Conservation (phyloP, 2,888 invertebrate species). For the Athalia rosae region DNA sequence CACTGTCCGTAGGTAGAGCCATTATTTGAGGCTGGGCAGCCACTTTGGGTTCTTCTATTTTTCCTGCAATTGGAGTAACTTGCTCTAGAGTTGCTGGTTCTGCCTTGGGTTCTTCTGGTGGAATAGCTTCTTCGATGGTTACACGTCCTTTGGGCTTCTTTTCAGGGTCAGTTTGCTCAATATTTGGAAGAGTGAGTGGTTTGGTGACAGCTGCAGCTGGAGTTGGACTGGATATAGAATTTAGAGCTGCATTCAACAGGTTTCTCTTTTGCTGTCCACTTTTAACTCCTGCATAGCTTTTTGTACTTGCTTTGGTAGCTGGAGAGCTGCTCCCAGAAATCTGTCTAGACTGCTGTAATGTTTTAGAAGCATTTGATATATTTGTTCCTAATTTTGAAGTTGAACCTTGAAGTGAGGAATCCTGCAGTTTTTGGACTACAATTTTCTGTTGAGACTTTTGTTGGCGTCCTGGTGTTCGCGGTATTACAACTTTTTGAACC, state of each 20-base stretch:
- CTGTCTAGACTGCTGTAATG: conserved; percentile 48
- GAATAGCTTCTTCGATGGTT: conserved; percentile 50
- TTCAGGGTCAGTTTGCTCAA: conserved; percentile 58
- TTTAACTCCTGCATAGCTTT: conserved; percentile 44
- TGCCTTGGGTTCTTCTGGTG: conserved; percentile 52
- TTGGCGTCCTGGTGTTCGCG: conserved; percentile 56
- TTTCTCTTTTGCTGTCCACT: conserved; percentile 56
- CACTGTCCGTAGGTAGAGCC: conserved; percentile 84
- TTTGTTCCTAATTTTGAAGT: conserved; percentile 44
- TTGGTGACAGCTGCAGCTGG: conserved; percentile 29
- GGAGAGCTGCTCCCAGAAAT: conserved; percentile 32
- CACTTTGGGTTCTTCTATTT: conserved; percentile 61
- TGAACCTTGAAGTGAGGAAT: conserved; percentile 37
- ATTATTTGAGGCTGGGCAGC: conserved; percentile 79
- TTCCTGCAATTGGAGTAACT: conserved; percentile 54
- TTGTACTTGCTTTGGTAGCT: conserved; percentile 45
- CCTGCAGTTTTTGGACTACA: conserved; percentile 49
- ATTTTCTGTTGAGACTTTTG: conserved; percentile 62
- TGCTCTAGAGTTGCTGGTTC: conserved; percentile 44
- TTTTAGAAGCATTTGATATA: conserved; percentile 45
- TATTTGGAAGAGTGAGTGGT: conserved; percentile 54
- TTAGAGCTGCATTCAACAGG: conserved; percentile 57
- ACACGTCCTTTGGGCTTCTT: conserved; percentile 55
- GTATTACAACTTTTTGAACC: conserved; percentile 58
- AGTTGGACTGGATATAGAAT: conserved; percentile 47